Evolutionary conservation across 2,113 vertebrate genomes (phyloP), one percentile per base, ranked within the genome.

Genomic region (Notarius quadriscutis): DNA sequence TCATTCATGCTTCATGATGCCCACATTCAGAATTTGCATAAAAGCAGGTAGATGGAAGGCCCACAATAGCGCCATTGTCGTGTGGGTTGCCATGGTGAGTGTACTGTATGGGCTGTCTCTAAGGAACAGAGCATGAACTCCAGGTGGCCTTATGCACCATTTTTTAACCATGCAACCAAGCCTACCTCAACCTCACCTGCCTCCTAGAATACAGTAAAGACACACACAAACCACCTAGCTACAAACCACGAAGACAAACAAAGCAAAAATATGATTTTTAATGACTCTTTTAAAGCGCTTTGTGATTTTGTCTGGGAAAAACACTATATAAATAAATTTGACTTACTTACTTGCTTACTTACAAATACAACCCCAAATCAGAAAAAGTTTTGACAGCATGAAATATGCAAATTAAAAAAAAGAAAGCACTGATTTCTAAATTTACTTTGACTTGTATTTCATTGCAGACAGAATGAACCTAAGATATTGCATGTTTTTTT

Each of bases 61-160:
- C 55, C 55, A 81, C 55, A 81, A 81, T 48, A 71, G 63, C 1
- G 27, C 63, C 25, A 81, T 86, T 86, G 85, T 86, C 79, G 63
- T 71, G 20, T 41, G 51, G 62, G 77, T 80, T 86, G 85, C 79
- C 85, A 86, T 80, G 50, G 85, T 86, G 72, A 77, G 41, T n/a
- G 48, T 79, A 79, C 74, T 78, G 58, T 86, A 79, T 67, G 18
- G 62, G 41, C 51, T 78, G 69, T 69, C 50, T 67, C 71, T 80
- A 51, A 81, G 55, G 63, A 71, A 80, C 48, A 63, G 75, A 80
- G 60, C 77, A 1, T 69, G 62, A 86, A 81, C 63, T 81, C 50
- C 77, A 81, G 77, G 79, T 86, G 85, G 63, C 65, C 62, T 81
- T 58, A 53, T 79, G 55, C 51, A 71, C 83, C 48, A 67, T 67